These are phyloP conservation scores for Drosophila serrata DNA, from an alignment of 1,140 invertebrate species.

Conservation along the genomic window DNA sequence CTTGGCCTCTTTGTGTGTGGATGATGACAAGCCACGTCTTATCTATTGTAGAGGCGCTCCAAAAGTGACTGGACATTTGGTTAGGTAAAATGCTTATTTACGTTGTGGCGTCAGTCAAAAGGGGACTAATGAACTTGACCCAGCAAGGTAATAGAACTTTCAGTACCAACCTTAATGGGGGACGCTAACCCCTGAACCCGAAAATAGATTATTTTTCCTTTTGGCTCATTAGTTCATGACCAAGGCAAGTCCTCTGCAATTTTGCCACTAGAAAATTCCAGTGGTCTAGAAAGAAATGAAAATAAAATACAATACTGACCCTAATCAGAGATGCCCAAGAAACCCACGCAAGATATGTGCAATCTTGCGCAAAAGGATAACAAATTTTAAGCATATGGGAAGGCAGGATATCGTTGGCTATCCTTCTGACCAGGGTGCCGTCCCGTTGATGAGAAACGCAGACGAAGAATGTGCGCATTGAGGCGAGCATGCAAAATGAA, in stretches of 20 bases:
- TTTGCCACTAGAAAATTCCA: constrained; percentile 5
- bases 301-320: constrained; percentile 51
- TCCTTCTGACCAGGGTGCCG: constrained; percentile 61
- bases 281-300: constrained; percentile 16
- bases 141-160: constrained; percentile 1
- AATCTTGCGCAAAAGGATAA: constrained; percentile 82
- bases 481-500: constrained; percentile 74
- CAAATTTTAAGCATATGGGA: constrained; percentile 62
- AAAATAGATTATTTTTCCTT: not conserved
- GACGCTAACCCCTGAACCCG: not conserved
- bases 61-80: constrained; percentile 50
- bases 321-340: constrained; percentile 50
- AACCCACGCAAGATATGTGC: constrained; percentile 70
- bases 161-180: not conserved
- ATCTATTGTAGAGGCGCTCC: constrained; percentile 24
- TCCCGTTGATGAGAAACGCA: constrained; percentile 46
- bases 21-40: constrained; percentile 15
- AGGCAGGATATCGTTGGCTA: constrained; percentile 30
- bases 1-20: constrained; percentile 65
- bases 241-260: constrained; percentile 25
- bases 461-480: constrained; percentile 51
- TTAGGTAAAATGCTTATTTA: constrained; percentile 61
- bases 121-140: constrained; percentile 46
- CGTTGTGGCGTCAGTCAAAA: constrained; percentile 57
- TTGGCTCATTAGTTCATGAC: constrained; percentile 15